Evolutionary conservation across 2,797 vertebrate species (phyloP).

Genomic region (Percopsis omiscomaycus): DNA sequence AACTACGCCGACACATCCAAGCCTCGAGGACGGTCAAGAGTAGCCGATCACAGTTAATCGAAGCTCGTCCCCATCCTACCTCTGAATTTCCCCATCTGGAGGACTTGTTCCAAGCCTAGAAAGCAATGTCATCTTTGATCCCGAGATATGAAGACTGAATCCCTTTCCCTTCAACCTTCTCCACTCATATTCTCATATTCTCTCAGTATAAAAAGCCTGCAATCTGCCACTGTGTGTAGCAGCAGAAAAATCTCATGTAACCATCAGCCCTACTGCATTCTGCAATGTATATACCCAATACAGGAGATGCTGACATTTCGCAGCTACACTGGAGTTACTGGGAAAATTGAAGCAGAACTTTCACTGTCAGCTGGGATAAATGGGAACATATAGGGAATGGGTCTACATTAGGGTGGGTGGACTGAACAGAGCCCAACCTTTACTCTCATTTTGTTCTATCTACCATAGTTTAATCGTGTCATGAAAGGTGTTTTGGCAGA

Average conservation of each 20-base stretch:
- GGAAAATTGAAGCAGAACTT: conserved; percentile 12
- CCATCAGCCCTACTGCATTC: conserved; percentile 40
- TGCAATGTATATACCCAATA: conserved; percentile 64
- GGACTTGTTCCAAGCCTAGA: conserved; percentile 20
- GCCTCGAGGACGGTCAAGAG: conserved; percentile 50
- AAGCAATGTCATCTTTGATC: conserved; percentile 33
- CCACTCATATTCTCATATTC: conserved; percentile 11
- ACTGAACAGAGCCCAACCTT: conserved; percentile 3
- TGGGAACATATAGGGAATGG: background rate
- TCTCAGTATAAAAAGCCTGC: conserved; percentile 8
- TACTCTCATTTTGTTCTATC: conserved; percentile 15
- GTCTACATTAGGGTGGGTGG: conserved; percentile 4
- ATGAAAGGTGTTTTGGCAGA: conserved; percentile 15
- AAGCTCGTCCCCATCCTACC: conserved; percentile 39
- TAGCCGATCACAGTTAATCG: conserved; percentile 30
- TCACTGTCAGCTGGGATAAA: background rate
- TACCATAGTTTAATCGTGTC: background rate
- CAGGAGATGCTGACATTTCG: conserved; percentile 19
- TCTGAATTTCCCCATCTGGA: conserved; percentile 34
- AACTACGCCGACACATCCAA: conserved; percentile 35
- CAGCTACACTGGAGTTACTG: conserved; percentile 31
- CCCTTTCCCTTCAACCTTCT: conserved; percentile 45
- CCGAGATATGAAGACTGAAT: conserved; percentile 22
- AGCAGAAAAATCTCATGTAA: conserved; percentile 13
- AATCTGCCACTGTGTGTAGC: conserved; percentile 37